Evolutionary conservation across 1,140 invertebrate species (phyloP), one percentile per base, ranked within the genome.

Genomic region (Caenorhabditis inopinata): DNA sequence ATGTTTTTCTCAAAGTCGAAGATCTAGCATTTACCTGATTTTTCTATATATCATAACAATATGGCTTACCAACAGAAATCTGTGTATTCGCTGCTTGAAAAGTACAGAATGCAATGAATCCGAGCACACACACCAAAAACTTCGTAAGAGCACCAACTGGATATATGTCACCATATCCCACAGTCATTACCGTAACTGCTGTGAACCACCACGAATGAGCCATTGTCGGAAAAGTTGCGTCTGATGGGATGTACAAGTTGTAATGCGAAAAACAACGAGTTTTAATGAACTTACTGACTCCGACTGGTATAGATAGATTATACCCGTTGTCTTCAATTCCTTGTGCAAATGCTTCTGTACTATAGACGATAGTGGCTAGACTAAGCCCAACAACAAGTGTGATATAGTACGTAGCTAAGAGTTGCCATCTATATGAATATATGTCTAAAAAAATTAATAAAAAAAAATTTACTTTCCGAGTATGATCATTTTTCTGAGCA

Each of bases 151-250:
- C 85, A 23, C 77, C 68, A 18, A 47, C 25, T 5, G 85, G 85
- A 12, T 85, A 85, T 9, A 85, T 85, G 74, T 85, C 85, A 18
- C 85, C 85, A 58, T 85, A 85, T 4, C 78, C 83, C 14, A 85
- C 68, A 14, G 80, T 85, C 1, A 83, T 12, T 7, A 85, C 62
- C 42, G 83, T 80, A 32, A 85, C 81, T 7, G 82, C 77, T 32
- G 58, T 76, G 46, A 85, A 85, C 85, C 85, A 85, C 75, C 86
- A 83, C 4, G 85, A 58, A 51, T 79, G 78, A 14, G 78, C 62
- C 29, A 79, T 58, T 2, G 62, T 74, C 2, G 62, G 62, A 21
- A 79, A 68, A 38, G 48, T 58, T 18, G 78, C 18, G 25, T 74
- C 78, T 79, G 32, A n/a, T n/a, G n/a, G n/a, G n/a, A n/a, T n/a